Conservation (phyloP, 2,888 invertebrate genomes). For the Eupithecia dodoneata region DNA sequence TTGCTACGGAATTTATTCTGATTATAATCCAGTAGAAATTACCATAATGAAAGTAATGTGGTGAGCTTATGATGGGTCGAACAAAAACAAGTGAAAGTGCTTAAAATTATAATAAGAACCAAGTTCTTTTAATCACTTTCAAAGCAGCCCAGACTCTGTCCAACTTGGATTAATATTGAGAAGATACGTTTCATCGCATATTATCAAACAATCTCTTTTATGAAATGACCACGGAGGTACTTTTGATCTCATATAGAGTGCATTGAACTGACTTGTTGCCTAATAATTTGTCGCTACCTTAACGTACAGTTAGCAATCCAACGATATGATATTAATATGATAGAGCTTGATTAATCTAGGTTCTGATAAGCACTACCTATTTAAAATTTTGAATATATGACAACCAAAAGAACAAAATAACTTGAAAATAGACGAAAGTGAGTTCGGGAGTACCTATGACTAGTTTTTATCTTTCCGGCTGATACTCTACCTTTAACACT, state of each 20-base stretch:
- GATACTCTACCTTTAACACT: too few species aligned
- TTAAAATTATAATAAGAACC: neutral
- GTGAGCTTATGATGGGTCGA: neutral
- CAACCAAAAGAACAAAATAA: neutral
- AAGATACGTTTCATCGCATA: neutral
- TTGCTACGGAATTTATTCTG: neutral
- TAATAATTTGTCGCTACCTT: slow-evolving; percentile 5
- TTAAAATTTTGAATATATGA: neutral
- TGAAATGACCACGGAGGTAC: neutral
- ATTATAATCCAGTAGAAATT: neutral
- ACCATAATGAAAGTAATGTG: slow-evolving; percentile 2
- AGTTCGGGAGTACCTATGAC: too few species aligned
- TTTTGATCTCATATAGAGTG: neutral
- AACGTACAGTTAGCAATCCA: slow-evolving; percentile 4
- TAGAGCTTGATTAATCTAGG: neutral
- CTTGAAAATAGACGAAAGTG: neutral
- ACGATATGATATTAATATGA: neutral
- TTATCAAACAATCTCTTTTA: neutral
- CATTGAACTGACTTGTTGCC: slow-evolving; percentile 21
- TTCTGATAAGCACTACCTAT: neutral
- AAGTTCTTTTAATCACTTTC: neutral
- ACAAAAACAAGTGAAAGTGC: slow-evolving; percentile 6
- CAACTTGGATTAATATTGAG: neutral
- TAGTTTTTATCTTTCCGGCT: too few species aligned
- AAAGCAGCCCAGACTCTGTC: neutral